Evolutionary conservation across 2,113 vertebrate species (phyloP), one percentile per base, ranked within the genome.

Genomic region (Suncus etruscus): DNA sequence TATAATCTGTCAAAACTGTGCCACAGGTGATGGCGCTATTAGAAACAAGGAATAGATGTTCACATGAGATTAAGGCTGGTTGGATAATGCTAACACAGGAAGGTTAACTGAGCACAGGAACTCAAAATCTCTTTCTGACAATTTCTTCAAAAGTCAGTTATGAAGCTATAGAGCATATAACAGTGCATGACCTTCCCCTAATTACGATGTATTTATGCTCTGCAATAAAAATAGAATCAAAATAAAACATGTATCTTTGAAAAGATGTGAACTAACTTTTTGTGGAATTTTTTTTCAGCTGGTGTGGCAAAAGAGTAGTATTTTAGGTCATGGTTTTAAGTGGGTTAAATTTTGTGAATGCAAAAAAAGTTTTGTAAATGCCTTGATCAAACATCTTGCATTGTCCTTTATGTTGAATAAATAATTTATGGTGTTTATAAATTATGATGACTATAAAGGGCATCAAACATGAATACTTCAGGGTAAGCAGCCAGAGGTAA

Each of bases 171-270:
- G 2, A 31, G 63, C 31, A 72, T 8, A 24, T 4, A 32, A 47
- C 45, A 18, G 11, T 65, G 12, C 29, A 50, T 0, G 4, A 1
- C n/a, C 73, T 31, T 79, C 58, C 16, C 29, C 10, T 20, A 11
- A 73, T 20, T 68, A 66, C 0, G 16, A 27, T 8, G 12, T 18
- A 51, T 29, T 54, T 73, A 18, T 47, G n/a, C 3, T 12, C 18
- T 95, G 76, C 18, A 39, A 76, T 85, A 47, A 47, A 74, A 31
- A 75, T 29, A 25, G n/a, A 86, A 45, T 11, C 29, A 58, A 47
- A 87, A 51, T 76, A 73, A 85, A 89, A 16, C 65, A 58, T 29
- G 11, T 27, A 77, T 11, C 51, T 10, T n/a, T 66, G n/a, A 18
- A 81, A 50, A 20, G 72, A 66, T 27, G 27, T 18, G 74, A 6